Conservation (phyloP, 2,888 invertebrate species). For the Drosophila paracracens region DNA sequence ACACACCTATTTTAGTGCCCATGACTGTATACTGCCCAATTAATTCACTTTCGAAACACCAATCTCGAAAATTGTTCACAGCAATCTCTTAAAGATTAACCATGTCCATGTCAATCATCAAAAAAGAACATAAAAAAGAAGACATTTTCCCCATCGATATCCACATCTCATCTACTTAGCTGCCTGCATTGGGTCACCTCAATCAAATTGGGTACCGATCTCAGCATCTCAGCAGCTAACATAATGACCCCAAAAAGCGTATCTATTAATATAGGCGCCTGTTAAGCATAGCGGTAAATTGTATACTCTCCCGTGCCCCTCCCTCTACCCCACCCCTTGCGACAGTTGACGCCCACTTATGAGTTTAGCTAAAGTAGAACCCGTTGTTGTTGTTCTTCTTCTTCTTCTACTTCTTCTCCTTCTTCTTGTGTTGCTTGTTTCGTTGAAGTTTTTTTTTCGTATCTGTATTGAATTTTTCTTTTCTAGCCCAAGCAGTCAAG, state of each 20-base stretch:
- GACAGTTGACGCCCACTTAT: constrained; percentile 52
- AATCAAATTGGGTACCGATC: constrained; percentile 47
- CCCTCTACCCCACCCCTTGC: neutral
- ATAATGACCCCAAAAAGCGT: constrained; percentile 74
- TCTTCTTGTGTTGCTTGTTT: constrained; percentile 33
- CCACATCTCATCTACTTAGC: constrained; percentile 36
- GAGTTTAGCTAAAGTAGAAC: constrained; percentile 47
- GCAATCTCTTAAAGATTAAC: constrained; percentile 21
- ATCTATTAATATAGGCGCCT: constrained; percentile 69
- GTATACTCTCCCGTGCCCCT: constrained; percentile 33
- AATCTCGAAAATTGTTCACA: neutral
- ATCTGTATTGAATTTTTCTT: constrained; percentile 65
- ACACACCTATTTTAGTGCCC: neutral
- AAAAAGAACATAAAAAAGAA: neutral
- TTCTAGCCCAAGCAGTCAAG: constrained; percentile 61
- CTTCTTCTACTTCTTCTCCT: neutral
- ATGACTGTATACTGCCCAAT: neutral
- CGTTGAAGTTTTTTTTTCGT: constrained; percentile 59
- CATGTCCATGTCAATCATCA: constrained; percentile 17
- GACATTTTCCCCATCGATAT: constrained; percentile 1
- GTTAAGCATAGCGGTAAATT: constrained; percentile 67
- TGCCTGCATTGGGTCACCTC: constrained; percentile 38
- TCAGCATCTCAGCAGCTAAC: constrained; percentile 40
- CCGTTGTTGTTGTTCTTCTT: constrained; percentile 34
- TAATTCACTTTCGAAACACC: neutral